phyloP scores from a whole-genome alignment of 2,888 invertebrate genomes.

The Ptychoptera contaminata region DNA sequence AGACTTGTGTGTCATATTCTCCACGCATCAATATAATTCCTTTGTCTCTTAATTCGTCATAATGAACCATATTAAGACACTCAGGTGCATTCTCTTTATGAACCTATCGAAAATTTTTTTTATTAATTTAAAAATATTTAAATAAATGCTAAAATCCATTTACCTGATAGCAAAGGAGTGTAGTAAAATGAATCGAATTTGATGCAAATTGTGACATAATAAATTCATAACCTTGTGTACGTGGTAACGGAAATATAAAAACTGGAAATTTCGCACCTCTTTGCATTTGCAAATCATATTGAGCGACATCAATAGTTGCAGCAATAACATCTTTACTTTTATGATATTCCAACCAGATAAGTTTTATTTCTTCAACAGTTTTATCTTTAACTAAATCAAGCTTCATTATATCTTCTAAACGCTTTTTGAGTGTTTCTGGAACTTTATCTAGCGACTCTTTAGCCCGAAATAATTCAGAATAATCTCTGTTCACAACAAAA shows the following conservation, averaged over 20 bases:
- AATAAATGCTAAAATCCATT: constrained; percentile 2
- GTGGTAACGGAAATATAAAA: constrained; percentile 66
- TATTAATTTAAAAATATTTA: not conserved
- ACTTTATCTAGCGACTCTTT: constrained; percentile 32
- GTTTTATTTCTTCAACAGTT: constrained; percentile 48
- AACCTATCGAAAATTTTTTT: constrained; percentile 31
- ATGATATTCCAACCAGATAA: constrained; percentile 71
- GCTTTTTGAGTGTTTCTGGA: constrained; percentile 31
- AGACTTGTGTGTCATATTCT: constrained; percentile 64
- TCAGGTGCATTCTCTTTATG: constrained; percentile 83
- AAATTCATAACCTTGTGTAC: constrained; percentile 74
- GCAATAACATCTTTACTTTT: constrained; percentile 59
- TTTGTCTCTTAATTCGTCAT: constrained; percentile 55
- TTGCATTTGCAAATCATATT: constrained; percentile 41
- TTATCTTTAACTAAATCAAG: constrained; percentile 57
- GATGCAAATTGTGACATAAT: constrained; percentile 59
- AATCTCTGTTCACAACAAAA: constrained; percentile 31
- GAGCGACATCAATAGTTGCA: constrained; percentile 47
- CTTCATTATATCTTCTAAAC: constrained; percentile 58
- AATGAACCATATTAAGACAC: constrained; percentile 65
- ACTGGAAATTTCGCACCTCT: constrained; percentile 45
- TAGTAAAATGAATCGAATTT: constrained; percentile 67
- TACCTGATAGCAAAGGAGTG: constrained; percentile 69
- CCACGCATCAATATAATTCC: constrained; percentile 71
- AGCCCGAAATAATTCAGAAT: constrained; percentile 47